A percentile compares a stretch with the other conserved stretches of the same genome.
phyloP scores from a whole-genome alignment of 2,797 vertebrate genomes.

The Oreochromis grahami region DNA sequence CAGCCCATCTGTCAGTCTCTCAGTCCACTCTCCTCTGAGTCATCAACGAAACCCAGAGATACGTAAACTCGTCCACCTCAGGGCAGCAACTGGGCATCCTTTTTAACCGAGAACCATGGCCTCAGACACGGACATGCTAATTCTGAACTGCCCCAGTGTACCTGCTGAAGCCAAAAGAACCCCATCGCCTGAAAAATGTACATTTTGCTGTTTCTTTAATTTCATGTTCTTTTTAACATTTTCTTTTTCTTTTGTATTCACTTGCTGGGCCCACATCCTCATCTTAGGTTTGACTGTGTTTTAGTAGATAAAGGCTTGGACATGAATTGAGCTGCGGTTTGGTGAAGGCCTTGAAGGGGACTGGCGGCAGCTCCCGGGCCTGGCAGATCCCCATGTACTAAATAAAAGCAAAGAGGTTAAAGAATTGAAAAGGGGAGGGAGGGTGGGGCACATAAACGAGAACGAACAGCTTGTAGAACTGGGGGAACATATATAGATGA shows the following conservation, averaged over 20 bases:
- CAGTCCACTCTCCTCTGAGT: not conserved
- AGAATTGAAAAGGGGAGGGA: not conserved
- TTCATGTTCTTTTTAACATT: not conserved
- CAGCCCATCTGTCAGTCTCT: not conserved
- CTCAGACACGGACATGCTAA: not conserved
- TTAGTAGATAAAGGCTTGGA: not conserved
- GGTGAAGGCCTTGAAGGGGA: not conserved
- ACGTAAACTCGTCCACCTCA: not conserved
- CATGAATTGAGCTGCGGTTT: not conserved
- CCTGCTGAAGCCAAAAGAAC: not conserved
- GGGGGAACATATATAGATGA: not conserved
- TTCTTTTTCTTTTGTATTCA: not conserved
- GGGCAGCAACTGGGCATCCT: fast-evolving
- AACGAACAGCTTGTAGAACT: fast-evolving
- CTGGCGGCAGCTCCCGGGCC: fast-evolving
- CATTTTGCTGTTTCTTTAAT: not conserved
- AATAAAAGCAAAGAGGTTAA: not conserved
- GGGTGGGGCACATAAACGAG: not conserved
- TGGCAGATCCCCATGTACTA: not conserved
- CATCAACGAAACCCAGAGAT: not conserved
- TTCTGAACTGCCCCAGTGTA: not conserved
- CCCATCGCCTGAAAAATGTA: not conserved
- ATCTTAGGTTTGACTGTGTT: not conserved
- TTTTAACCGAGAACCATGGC: not conserved
- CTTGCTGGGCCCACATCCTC: not conserved